phyloP scores from a whole-genome alignment of 2,113 vertebrate genomes.

The Neodon shergylaensis region DNA sequence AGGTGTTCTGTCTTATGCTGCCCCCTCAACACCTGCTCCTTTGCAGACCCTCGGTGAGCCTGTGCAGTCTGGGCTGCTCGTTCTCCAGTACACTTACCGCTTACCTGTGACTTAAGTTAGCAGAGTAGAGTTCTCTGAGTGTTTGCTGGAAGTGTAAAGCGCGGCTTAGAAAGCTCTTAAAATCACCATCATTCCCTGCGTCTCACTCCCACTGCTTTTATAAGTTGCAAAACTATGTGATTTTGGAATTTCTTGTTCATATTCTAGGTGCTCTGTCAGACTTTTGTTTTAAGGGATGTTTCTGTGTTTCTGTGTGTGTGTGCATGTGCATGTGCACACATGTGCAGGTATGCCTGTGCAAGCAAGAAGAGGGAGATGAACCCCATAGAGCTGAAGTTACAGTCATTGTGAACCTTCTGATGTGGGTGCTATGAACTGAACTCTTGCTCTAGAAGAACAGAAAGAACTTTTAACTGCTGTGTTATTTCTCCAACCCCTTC shows the following conservation, averaged over 20 bases:
- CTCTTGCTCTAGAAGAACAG: neutral
- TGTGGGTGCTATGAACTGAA: neutral
- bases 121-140: neutral
- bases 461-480: too few species aligned
- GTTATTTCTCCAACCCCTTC: neutral
- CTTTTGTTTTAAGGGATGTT: neutral
- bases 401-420: too few species aligned
- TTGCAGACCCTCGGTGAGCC: neutral
- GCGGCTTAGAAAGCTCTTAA: neutral
- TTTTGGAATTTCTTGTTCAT: neutral
- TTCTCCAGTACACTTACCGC: neutral
- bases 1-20: neutral
- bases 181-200: neutral
- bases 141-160: neutral
- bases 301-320: neutral
- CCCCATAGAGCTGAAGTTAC: neutral
- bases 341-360: too few species aligned
- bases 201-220: neutral
- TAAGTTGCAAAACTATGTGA: neutral
- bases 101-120: neutral
- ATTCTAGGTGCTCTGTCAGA: neutral
- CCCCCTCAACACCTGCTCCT: neutral
- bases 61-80: neutral
- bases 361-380: neutral
- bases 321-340: fast-evolving